Evolutionary conservation across 2,113 vertebrate genomes (phyloP).

Genomic region (Boleophthalmus pectinirostris): DNA sequence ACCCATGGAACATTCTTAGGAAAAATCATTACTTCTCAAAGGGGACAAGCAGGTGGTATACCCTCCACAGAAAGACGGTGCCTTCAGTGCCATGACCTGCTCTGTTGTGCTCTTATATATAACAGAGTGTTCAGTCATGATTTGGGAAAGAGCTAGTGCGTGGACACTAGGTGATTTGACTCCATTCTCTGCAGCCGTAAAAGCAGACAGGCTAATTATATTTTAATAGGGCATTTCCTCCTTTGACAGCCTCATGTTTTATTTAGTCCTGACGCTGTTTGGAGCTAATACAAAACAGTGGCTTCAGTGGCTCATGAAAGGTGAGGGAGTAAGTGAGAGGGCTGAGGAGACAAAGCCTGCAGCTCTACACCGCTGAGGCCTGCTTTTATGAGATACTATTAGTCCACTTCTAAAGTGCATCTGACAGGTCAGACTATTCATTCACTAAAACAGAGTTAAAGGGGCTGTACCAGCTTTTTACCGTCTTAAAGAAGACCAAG

Average conservation of each 20-base stretch:
- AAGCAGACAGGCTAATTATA: neutral
- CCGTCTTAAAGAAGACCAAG: too few relatives aligned
- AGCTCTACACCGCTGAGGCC: neutral
- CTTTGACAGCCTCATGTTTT: constrained; percentile 5
- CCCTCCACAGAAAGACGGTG: neutral
- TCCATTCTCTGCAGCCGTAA: neutral
- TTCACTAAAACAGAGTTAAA: too few relatives aligned
- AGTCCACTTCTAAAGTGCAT: neutral
- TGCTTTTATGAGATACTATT: neutral
- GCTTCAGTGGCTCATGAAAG: constrained; percentile 1
- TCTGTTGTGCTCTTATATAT: neutral
- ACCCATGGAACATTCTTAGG: too few relatives aligned
- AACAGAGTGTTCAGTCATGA: neutral
- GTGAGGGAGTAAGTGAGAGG: neutral
- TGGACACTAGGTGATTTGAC: neutral
- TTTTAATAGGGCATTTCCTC: neutral
- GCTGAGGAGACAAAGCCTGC: neutral
- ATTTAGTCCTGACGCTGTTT: neutral
- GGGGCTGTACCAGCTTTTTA: too few relatives aligned
- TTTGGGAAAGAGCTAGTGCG: neutral
- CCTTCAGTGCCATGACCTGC: neutral
- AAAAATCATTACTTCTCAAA: too few relatives aligned
- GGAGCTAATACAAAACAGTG: neutral
- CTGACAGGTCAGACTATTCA: too few relatives aligned
- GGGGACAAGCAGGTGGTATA: too few relatives aligned